Evolutionary conservation across 2,797 vertebrate species (phyloP).

Genomic region (Poecilia gillii): DNA sequence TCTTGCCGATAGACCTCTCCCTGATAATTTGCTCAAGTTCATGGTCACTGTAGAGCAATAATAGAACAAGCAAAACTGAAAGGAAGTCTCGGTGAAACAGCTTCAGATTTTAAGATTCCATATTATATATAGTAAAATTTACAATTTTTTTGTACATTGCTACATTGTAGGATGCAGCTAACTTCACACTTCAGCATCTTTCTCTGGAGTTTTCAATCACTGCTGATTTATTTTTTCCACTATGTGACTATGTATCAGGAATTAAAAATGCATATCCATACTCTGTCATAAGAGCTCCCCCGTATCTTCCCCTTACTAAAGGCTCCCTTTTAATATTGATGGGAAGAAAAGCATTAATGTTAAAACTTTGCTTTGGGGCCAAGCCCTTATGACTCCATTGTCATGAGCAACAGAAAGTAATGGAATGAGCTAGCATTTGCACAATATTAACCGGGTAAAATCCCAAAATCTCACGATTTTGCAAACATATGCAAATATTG

Average conservation of each 20-base stretch:
- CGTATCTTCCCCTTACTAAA: constrained; percentile 64
- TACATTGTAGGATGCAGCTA: not conserved
- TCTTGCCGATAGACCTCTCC: constrained; percentile 35
- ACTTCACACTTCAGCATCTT: not conserved
- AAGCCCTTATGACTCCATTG: constrained; percentile 79
- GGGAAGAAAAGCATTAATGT: constrained; percentile 82
- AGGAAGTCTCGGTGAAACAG: not conserved
- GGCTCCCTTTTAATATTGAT: constrained; percentile 83
- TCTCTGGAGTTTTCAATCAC: not conserved
- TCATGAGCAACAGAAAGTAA: constrained; percentile 83
- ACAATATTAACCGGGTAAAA: constrained; percentile 68
- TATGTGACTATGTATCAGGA: not conserved
- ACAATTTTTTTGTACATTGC: not conserved
- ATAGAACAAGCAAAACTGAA: not conserved
- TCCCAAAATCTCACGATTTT: constrained; percentile 67
- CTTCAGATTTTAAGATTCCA: not conserved
- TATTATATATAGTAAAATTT: not conserved
- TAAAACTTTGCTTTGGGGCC: constrained; percentile 81
- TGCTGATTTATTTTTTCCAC: not conserved
- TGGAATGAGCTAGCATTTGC: constrained; percentile 83
- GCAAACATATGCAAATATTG: constrained; percentile 69
- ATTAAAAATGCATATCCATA: constrained; percentile 2
- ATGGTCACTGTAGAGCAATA: constrained; percentile 8
- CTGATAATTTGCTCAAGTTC: constrained; percentile 36
- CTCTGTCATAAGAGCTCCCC: constrained; percentile 4